Evolutionary conservation across 2,113 vertebrate species (phyloP).

Genomic region (Maccullochella peelii): DNA sequence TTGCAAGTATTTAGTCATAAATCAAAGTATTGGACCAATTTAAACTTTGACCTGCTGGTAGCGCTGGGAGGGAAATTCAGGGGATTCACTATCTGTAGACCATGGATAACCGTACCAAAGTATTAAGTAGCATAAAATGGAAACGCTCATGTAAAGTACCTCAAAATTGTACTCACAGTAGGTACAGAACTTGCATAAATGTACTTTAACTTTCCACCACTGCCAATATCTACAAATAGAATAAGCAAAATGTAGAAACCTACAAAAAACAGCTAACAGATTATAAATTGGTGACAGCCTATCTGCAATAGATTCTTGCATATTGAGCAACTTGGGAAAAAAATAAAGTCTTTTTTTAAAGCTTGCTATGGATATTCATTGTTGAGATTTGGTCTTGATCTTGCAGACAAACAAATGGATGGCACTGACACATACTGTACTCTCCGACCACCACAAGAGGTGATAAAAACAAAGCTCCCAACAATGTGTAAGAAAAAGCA

Average conservation of each 20-base stretch:
- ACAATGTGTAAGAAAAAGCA: background rate
- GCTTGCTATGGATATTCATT: background rate
- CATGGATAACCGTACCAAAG: background rate
- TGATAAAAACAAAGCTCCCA: background rate
- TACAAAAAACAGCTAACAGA: no score
- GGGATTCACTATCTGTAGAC: no score
- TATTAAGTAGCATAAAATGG: background rate
- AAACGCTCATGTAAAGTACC: background rate
- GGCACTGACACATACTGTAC: background rate
- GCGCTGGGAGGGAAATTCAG: no score
- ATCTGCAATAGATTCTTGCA: background rate
- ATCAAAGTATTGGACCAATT: no score
- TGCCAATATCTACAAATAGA: no score
- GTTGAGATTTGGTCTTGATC: no score
- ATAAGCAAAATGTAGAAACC: no score
- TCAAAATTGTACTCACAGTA: background rate
- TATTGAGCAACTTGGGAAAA: background rate
- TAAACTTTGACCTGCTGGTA: no score
- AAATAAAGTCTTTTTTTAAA: background rate
- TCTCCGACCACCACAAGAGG: background rate
- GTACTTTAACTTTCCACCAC: no score
- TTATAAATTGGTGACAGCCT: background rate
- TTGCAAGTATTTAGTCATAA: no score
- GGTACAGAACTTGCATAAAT: background rate
- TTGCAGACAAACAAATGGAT: background rate